Conservation (phyloP, 2,113 vertebrate species). For the Pogonocichla stellata region DNA sequence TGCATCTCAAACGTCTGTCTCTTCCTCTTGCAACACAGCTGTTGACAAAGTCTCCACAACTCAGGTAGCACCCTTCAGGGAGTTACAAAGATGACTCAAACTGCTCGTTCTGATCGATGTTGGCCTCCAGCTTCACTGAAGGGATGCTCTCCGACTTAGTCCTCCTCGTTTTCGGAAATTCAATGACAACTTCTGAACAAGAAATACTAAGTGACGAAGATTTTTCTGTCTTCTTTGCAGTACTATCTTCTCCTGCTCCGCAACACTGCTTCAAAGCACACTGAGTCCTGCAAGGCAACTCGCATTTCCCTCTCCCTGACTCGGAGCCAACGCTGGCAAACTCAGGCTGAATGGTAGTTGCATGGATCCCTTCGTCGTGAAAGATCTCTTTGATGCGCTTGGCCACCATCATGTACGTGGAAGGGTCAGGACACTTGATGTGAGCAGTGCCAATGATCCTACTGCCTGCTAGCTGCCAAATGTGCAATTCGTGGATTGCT, state of each 20-base stretch:
- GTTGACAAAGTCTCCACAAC: conserved; percentile 61
- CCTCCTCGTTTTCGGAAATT: conserved; percentile 76
- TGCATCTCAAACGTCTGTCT: conserved; percentile 67
- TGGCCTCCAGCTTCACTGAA: conserved; percentile 73
- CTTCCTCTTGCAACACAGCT: conserved; percentile 65
- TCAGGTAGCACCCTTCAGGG: conserved; percentile 53
- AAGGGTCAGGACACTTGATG: conserved; percentile 95
- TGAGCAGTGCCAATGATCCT: conserved; percentile 98
- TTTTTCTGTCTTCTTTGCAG: conserved; percentile 71
- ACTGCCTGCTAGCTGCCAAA: conserved; percentile 97
- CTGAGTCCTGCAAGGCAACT: conserved; percentile 95
- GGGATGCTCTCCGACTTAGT: conserved; percentile 77
- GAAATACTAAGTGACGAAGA: conserved; percentile 63
- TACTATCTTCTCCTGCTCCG: conserved; percentile 72
- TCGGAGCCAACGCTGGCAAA: conserved; percentile 90
- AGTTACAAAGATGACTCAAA: conserved; percentile 80
- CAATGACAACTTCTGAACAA: conserved; percentile 84
- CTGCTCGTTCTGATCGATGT: conserved; percentile 69
- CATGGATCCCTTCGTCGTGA: conserved; percentile 95
- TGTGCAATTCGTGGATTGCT: conserved; percentile 95
- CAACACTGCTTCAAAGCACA: conserved; percentile 97
- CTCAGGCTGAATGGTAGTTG: conserved; percentile 97
- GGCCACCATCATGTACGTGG: conserved; percentile 96
- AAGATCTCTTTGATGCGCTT: conserved; percentile 97
- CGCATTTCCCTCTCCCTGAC: conserved; percentile 85